Conservation (phyloP, 1,140 invertebrate species). For the Diploscapter pachys region DNA sequence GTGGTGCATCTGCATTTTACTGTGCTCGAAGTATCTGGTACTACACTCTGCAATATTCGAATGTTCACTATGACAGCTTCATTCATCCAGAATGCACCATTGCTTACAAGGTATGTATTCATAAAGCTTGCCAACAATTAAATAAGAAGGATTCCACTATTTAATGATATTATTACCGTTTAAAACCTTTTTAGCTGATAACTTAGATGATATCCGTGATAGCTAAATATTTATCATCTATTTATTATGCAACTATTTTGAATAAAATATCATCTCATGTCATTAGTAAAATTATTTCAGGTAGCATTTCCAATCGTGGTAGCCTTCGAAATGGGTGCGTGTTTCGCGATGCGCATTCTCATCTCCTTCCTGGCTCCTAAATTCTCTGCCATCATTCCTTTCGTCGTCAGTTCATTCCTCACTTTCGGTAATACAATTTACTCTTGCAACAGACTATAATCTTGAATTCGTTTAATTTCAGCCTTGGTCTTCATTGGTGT, state of each 20-base stretch:
- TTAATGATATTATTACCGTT: conserved; percentile 18
- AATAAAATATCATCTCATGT: conserved; percentile 1
- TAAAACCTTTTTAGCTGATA: conserved; percentile 2
- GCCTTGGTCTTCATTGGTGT: conserved; percentile 47
- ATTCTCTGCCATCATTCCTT: conserved; percentile 37
- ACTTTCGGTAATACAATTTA: conserved; percentile 35
- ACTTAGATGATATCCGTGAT: conserved; percentile 5
- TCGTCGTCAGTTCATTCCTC: conserved; percentile 41
- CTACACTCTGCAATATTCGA: conserved; percentile 23
- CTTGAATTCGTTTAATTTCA: conserved; percentile 24
- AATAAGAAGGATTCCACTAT: conserved; percentile 4
- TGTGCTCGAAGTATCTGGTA: conserved; percentile 11
- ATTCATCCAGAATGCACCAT: conserved; percentile 40
- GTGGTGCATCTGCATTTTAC: background rate
- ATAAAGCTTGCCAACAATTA: background rate
- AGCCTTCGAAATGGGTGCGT: conserved; percentile 38
- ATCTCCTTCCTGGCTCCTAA: conserved; percentile 31
- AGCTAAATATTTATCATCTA: background rate
- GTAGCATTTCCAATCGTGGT: conserved; percentile 45
- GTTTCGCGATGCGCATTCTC: conserved; percentile 30
- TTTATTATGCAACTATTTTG: conserved; percentile 21
- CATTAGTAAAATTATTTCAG: conserved; percentile 24
- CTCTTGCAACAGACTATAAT: conserved; percentile 3
- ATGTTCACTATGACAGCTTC: conserved; percentile 43
- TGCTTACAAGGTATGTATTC: conserved; percentile 41